Evolutionary conservation across 2,113 vertebrate species (phyloP).

Genomic region (Coryphaenoides rupestris): DNA sequence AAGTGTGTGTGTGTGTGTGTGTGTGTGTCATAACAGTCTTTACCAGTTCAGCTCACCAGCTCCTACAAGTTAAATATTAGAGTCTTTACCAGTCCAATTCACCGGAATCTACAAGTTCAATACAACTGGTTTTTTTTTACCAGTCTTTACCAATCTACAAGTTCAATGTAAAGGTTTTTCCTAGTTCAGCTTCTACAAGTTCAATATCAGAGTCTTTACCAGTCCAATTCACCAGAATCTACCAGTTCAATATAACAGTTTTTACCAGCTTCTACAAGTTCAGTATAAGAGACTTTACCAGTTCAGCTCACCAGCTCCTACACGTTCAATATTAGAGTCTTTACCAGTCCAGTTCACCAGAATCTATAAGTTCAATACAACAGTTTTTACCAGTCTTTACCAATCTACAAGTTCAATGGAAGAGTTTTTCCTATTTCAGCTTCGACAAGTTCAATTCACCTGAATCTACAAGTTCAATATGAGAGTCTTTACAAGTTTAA

Average conservation of each 20-base stretch:
- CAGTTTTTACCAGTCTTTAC: too few species aligned
- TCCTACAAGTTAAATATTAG: constrained; percentile 34
- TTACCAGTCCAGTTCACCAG: background rate
- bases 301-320: too few species aligned
- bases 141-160: background rate
- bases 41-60: constrained; percentile 1
- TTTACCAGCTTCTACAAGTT: too few species aligned
- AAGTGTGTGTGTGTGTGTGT: background rate
- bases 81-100: constrained; percentile 18
- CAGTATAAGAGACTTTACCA: too few species aligned
- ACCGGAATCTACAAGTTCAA: constrained; percentile 23
- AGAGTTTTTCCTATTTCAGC: too few species aligned
- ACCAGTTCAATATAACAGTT: background rate
- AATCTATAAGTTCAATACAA: background rate
- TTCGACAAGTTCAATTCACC: too few species aligned
- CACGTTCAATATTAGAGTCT: constrained; percentile 9
- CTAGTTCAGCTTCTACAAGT: constrained; percentile 2
- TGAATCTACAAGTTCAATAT: background rate
- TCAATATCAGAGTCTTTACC: constrained; percentile 10
- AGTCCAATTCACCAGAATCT: background rate
- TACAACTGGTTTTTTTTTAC: constrained; percentile 38
- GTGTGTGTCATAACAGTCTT: constrained; percentile 35
- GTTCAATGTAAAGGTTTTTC: constrained; percentile 45
- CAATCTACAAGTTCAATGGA: too few species aligned
- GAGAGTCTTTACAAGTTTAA: constrained; percentile 4